Evolutionary conservation across 1,140 invertebrate species (phyloP).

Genomic region (Lysiphlebus fabarum): DNA sequence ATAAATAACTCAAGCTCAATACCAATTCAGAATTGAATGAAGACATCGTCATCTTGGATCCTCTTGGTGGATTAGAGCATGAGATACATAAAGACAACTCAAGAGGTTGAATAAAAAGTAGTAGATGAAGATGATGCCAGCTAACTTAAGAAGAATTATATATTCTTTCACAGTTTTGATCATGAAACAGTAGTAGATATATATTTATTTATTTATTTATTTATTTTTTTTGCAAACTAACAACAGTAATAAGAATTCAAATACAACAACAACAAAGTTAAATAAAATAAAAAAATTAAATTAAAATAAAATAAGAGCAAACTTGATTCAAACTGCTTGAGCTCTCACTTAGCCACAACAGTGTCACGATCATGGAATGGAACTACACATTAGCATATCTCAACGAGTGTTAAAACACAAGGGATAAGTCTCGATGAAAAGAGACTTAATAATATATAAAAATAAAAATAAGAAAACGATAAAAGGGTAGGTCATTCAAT

Average conservation of each 20-base stretch:
- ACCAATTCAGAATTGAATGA: slow-evolving; percentile 2
- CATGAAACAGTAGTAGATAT: neutral
- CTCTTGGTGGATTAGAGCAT: slow-evolving; percentile 6
- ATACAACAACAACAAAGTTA: slow-evolving; percentile 12
- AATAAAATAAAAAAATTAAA: neutral
- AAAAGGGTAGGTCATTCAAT: slow-evolving; percentile 19
- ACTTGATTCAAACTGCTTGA: slow-evolving; percentile 22
- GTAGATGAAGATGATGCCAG: slow-evolving; percentile 4
- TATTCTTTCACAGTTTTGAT: no score
- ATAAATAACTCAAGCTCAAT: no score
- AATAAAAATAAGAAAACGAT: slow-evolving; percentile 8
- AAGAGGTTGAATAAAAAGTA: neutral
- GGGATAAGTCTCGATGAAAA: slow-evolving; percentile 16
- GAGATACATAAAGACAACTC: no score
- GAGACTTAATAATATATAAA: slow-evolving; percentile 8
- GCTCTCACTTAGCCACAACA: slow-evolving; percentile 31
- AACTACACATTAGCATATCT: slow-evolving; percentile 39
- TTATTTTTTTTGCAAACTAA: slow-evolving; percentile 6
- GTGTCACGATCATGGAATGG: slow-evolving; percentile 30
- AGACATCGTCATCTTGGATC: slow-evolving; percentile 19
- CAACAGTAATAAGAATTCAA: slow-evolving; percentile 11
- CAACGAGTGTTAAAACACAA: slow-evolving; percentile 27
- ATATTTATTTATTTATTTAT: no score
- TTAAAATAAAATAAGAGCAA: slow-evolving; percentile 13
- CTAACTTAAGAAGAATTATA: no score